Percentiles rank a stretch among this genome's conserved stretches.
Evolutionary conservation across 2,113 vertebrate species (phyloP).

Genomic region (Albula glossodonta): DNA sequence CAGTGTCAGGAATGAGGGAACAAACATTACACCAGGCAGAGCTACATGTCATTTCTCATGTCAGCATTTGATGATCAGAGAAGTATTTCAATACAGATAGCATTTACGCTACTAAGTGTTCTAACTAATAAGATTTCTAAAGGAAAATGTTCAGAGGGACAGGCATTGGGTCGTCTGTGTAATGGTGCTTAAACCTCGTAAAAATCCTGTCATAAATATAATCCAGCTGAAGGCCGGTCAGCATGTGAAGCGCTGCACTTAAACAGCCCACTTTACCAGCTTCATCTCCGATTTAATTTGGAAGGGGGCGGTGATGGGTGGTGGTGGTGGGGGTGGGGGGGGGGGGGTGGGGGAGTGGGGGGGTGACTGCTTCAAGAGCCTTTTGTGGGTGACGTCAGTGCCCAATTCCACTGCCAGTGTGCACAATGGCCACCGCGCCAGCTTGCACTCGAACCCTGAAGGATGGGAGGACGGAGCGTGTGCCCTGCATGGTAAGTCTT

Average conservation of each 20-base stretch:
- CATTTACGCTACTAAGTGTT: no score
- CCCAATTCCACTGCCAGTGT: neutral
- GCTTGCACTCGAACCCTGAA: neutral
- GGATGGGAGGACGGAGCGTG: neutral
- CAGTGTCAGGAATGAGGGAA: neutral
- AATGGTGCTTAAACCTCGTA: neutral
- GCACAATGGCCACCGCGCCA: neutral
- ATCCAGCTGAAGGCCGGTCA: neutral
- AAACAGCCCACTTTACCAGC: neutral
- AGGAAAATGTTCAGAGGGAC: neutral
- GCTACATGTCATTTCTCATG: neutral
- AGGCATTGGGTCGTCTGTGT: neutral
- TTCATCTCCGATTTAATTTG: neutral
- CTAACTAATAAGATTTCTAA: neutral
- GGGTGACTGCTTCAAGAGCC: neutral
- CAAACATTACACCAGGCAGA: neutral
- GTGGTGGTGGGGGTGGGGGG: no score
- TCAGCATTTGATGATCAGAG: no score
- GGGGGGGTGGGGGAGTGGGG: neutral
- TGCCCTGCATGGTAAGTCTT: slow-evolving; percentile 1
- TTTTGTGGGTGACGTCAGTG: neutral
- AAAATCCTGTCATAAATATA: neutral
- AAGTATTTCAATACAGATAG: no score
- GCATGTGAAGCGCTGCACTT: neutral
- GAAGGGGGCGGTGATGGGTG: neutral